These are phyloP conservation scores for Pediacus dermestoides DNA, from an alignment of 2,888 invertebrate species.

Conservation along the genomic window DNA sequence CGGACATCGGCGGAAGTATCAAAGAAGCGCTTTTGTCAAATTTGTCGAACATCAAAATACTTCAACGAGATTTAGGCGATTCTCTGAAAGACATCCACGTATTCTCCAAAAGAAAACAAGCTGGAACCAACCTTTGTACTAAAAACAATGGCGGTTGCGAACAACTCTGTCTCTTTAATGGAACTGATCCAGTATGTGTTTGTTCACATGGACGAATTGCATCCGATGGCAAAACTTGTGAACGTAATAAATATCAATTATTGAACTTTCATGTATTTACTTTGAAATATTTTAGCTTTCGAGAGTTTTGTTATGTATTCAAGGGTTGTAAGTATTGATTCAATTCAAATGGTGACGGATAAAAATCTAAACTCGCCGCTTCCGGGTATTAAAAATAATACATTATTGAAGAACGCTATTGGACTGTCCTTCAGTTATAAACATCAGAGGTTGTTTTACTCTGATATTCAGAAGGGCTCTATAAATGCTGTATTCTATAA, in stretches of 20 bases:
- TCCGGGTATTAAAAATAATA: constrained; percentile 66
- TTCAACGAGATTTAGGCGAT: constrained; percentile 60
- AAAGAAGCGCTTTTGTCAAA: constrained; percentile 61
- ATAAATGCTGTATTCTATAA: constrained; percentile 81
- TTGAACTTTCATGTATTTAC: too few species aligned
- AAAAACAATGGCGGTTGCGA: constrained; percentile 69
- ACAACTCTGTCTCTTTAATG: constrained; percentile 72
- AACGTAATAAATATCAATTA: constrained; percentile 39
- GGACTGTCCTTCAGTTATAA: constrained; percentile 77
- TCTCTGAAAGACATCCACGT: constrained; percentile 68
- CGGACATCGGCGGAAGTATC: constrained; percentile 61
- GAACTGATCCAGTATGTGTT: constrained; percentile 65
- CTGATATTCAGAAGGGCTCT: constrained; percentile 82
- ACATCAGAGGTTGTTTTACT: constrained; percentile 71
- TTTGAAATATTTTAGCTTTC: constrained; percentile 65
- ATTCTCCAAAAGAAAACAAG: constrained; percentile 55
- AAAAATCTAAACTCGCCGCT: constrained; percentile 75
- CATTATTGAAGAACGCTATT: constrained; percentile 80
- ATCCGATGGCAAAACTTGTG: constrained; percentile 64
- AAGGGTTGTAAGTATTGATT: constrained; percentile 75
- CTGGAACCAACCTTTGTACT: constrained; percentile 62
- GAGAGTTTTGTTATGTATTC: constrained; percentile 82
- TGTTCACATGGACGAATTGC: constrained; percentile 79
- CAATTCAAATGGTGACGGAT: constrained; percentile 72
- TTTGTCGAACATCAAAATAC: constrained; percentile 54